Percentiles rank a stretch among this genome's conserved stretches.
Conservation (phyloP, 2,797 vertebrate species). For the Poecilia picta region DNA sequence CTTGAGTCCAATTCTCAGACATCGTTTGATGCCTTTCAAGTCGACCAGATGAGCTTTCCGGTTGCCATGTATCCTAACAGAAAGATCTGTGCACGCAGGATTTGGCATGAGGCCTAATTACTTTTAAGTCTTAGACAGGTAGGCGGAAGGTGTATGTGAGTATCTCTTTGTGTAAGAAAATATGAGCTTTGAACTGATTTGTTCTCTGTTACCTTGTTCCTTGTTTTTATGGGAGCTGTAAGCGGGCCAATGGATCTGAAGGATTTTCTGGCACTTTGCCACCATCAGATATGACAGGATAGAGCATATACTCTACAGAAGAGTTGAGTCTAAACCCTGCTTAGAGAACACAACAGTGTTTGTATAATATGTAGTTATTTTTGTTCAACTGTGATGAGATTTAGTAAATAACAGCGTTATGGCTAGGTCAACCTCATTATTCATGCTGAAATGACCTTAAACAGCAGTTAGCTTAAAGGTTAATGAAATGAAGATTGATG, state of each 20-base stretch:
- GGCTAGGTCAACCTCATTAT: neutral
- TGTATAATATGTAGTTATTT: neutral
- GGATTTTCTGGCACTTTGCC: constrained; percentile 33
- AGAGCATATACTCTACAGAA: neutral
- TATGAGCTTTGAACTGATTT: constrained; percentile 54
- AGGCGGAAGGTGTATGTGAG: constrained; percentile 52
- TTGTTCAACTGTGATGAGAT: neutral
- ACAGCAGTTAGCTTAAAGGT: neutral
- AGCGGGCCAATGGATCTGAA: constrained; percentile 15
- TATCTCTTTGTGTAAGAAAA: constrained; percentile 48
- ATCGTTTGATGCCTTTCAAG: constrained; percentile 80
- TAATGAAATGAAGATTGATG: neutral
- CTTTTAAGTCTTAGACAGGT: constrained; percentile 67
- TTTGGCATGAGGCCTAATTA: constrained; percentile 67
- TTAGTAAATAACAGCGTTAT: neutral
- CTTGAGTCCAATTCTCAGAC: constrained; percentile 41
- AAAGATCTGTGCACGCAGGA: constrained; percentile 32
- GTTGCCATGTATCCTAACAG: constrained; percentile 51
- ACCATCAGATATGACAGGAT: neutral
- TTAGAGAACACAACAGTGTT: neutral
- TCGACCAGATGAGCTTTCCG: constrained; percentile 70
- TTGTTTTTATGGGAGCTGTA: constrained; percentile 34
- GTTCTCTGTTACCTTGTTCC: constrained; percentile 34
- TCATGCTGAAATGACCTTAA: constrained; percentile 7
- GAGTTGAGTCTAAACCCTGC: neutral